Percentiles rank a stretch among this genome's conserved stretches.
Conservation (phyloP, 2,113 vertebrate genomes). For the Acanthisitta chloris region DNA sequence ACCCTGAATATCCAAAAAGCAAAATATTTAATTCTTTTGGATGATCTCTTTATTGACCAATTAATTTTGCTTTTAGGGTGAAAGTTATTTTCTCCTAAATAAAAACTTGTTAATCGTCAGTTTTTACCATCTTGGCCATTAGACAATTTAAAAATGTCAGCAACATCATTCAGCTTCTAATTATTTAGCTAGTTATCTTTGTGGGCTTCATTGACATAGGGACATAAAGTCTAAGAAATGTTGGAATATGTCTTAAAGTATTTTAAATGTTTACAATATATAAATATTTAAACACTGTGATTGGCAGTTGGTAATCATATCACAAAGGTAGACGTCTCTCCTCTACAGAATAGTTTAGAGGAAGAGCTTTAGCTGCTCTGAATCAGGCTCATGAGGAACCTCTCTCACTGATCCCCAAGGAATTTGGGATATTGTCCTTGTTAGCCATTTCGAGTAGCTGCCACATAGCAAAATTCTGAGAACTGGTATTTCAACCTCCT, state of each 20-base stretch:
- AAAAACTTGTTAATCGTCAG: background rate
- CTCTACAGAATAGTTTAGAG: background rate
- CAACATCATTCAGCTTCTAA: background rate
- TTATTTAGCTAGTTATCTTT: background rate
- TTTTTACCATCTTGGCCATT: background rate
- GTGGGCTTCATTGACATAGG: background rate
- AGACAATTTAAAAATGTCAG: slow-evolving; percentile 13
- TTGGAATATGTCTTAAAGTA: background rate
- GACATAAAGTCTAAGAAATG: background rate
- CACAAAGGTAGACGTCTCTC: background rate
- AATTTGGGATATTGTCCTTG: background rate
- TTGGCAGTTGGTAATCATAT: background rate
- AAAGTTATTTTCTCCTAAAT: background rate
- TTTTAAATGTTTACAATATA: background rate
- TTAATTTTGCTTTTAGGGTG: background rate
- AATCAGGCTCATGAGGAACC: background rate
- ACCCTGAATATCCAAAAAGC: background rate
- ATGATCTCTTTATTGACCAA: background rate
- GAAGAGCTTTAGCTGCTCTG: background rate
- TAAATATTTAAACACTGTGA: background rate
- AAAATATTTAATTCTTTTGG: background rate
- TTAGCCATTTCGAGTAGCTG: background rate
- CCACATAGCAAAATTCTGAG: background rate
- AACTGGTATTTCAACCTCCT: background rate
- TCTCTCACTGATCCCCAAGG: background rate